phyloP scores from a whole-genome alignment of 2,113 vertebrate genomes.

The Brienomyrus longianalis region DNA sequence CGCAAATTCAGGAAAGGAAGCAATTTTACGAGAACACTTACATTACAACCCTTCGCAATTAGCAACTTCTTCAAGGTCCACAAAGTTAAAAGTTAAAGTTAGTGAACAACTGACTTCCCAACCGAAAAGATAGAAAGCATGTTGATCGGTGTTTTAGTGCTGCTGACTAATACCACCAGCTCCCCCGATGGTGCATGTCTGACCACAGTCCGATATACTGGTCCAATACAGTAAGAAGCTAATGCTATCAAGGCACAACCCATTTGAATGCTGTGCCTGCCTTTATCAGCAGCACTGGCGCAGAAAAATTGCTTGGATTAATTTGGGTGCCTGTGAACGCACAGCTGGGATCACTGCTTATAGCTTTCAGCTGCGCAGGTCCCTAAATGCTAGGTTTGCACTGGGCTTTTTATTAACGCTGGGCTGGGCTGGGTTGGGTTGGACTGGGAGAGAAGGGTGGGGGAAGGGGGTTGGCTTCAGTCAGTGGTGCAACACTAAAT shows the following conservation, averaged over 20 bases:
- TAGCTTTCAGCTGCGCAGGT: constrained; percentile 46
- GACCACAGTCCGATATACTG: constrained; percentile 38
- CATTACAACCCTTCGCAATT: neutral
- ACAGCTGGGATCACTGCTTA: constrained; percentile 56
- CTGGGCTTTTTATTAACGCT: constrained; percentile 48
- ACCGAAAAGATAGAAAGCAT: neutral
- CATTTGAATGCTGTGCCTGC: constrained; percentile 51
- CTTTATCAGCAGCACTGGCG: constrained; percentile 61
- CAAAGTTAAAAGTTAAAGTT: neutral
- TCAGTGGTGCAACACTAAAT: constrained; percentile 55
- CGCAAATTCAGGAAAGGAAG: neutral
- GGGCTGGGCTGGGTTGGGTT: constrained; percentile 41
- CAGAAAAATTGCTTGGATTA: constrained; percentile 63
- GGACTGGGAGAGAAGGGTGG: constrained; percentile 29
- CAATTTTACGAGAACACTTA: neutral
- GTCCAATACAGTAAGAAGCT: constrained; percentile 52
- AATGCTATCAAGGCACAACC: constrained; percentile 55
- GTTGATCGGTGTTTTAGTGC: neutral
- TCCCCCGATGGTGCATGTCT: constrained; percentile 44
- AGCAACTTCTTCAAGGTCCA: neutral
- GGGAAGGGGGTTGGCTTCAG: constrained; percentile 14
- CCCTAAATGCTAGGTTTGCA: constrained; percentile 42
- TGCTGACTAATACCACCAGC: neutral
- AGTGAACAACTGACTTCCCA: neutral
- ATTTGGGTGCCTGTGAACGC: constrained; percentile 54